Conservation (phyloP, 2,888 invertebrate species). For the Apodemia zela region DNA sequence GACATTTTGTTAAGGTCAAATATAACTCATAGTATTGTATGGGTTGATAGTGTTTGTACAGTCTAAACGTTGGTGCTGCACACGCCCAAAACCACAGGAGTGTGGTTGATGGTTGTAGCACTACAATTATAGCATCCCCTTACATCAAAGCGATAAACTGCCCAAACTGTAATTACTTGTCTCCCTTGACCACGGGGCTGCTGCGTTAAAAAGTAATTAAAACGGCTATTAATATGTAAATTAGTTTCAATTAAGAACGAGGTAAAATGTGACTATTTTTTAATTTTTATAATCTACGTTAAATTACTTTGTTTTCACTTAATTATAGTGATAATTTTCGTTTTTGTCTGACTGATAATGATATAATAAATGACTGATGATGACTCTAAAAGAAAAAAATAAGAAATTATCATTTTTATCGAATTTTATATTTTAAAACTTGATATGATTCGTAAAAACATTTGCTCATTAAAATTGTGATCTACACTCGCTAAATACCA, state of each 20-base stretch:
- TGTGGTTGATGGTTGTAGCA: slow-evolving; percentile 1
- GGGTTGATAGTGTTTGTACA: not conserved
- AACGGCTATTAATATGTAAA: slow-evolving; percentile 7
- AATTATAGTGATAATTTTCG: too few species aligned
- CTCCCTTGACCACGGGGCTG: not conserved
- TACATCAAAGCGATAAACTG: slow-evolving; percentile 11
- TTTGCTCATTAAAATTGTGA: too few species aligned
- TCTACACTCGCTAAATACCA: too few species aligned
- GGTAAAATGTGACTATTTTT: not conserved
- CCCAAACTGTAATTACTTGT: slow-evolving; percentile 8
- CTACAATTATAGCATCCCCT: slow-evolving; percentile 9
- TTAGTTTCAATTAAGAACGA: slow-evolving; percentile 1
- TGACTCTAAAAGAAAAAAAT: too few species aligned
- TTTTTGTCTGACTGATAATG: too few species aligned
- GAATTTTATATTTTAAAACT: too few species aligned
- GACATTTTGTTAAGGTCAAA: too few species aligned
- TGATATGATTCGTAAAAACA: too few species aligned
- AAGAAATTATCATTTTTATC: too few species aligned
- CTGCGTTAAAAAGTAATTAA: slow-evolving; percentile 13
- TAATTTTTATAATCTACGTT: not conserved
- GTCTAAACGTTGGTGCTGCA: not conserved
- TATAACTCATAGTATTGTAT: not conserved
- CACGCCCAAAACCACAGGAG: slow-evolving; percentile 2
- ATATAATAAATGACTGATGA: too few species aligned
- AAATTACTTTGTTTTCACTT: too few species aligned